Evolutionary conservation across 2,888 invertebrate species (phyloP).

Genomic region (Steromphala cineraria): DNA sequence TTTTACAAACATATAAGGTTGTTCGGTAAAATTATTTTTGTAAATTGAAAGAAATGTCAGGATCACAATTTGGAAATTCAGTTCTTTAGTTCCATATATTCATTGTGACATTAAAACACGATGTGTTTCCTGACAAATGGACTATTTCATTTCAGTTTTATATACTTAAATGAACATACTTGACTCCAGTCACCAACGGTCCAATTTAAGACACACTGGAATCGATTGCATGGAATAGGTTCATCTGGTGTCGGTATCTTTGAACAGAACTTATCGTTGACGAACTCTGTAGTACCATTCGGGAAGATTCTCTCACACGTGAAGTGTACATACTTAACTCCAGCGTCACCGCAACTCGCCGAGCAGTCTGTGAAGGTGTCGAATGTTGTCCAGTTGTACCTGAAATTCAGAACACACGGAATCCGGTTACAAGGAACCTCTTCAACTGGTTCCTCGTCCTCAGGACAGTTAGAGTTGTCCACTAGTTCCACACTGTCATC

Average conservation of each 20-base stretch:
- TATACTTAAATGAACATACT: not conserved
- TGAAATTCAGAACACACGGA: conserved; percentile 34
- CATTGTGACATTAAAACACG: not conserved
- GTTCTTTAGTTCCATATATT: too few relatives aligned
- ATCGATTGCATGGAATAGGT: conserved; percentile 39
- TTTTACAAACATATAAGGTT: too few relatives aligned
- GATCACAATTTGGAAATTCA: too few relatives aligned
- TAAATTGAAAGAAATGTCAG: too few relatives aligned
- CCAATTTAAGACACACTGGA: conserved; percentile 34
- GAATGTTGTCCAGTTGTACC: conserved; percentile 55
- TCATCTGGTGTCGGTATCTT: conserved; percentile 32
- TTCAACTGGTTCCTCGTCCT: conserved; percentile 33
- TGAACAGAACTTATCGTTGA: conserved; percentile 35
- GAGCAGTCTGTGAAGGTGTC: conserved; percentile 55
- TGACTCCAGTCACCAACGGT: conserved; percentile 23
- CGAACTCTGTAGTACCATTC: conserved; percentile 13
- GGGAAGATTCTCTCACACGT: conserved; percentile 37
- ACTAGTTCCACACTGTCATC: conserved; percentile 21
- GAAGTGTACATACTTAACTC: conserved; percentile 37
- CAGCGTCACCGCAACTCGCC: conserved; percentile 50
- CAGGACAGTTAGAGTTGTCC: conserved; percentile 34
- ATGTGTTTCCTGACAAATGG: not conserved
- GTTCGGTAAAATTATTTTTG: too few relatives aligned
- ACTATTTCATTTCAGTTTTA: not conserved
- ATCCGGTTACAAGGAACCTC: conserved; percentile 41